These are phyloP conservation scores for Elachura formosa DNA, from an alignment of 2,113 vertebrate species.

Conservation along the genomic window DNA sequence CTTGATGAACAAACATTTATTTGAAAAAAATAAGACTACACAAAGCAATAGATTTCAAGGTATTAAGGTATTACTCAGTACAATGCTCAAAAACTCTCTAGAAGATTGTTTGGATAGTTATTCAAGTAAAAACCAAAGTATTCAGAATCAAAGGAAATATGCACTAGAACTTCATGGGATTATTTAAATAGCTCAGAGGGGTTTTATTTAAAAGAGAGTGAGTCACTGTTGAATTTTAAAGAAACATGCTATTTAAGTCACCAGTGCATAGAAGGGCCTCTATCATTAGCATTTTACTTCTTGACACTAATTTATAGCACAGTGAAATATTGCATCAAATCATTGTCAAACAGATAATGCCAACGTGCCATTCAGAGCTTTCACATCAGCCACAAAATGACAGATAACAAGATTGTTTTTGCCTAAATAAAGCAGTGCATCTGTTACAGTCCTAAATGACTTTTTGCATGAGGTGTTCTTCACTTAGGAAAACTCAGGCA, in stretches of 20 bases:
- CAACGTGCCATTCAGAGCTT: conserved; percentile 31
- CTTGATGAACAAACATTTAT: not conserved
- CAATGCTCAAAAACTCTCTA: not conserved
- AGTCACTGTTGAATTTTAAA: conserved; percentile 67
- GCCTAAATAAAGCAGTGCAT: conserved; percentile 58
- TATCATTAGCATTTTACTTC: conserved; percentile 71
- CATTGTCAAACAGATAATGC: conserved; percentile 66
- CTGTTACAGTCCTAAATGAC: not conserved
- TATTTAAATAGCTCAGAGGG: conserved; percentile 58
- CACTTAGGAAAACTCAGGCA: not conserved
- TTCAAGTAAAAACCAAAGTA: conserved; percentile 8
- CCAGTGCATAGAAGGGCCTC: conserved; percentile 49
- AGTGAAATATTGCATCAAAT: conserved; percentile 12
- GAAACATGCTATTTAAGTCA: conserved; percentile 68
- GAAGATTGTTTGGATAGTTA: not conserved
- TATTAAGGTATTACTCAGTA: not conserved
- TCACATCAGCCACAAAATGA: conserved; percentile 54
- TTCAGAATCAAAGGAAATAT: conserved; percentile 1
- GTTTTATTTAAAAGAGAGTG: conserved; percentile 61
- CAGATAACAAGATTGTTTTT: conserved; percentile 30
- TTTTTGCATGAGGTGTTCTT: conserved; percentile 3
- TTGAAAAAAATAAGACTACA: not conserved
- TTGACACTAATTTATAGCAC: conserved; percentile 69
- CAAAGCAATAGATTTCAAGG: not conserved
- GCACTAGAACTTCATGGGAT: conserved; percentile 16